Evolutionary conservation across 1,140 invertebrate genomes (phyloP).

Genomic region (Tenebrio molitor): DNA sequence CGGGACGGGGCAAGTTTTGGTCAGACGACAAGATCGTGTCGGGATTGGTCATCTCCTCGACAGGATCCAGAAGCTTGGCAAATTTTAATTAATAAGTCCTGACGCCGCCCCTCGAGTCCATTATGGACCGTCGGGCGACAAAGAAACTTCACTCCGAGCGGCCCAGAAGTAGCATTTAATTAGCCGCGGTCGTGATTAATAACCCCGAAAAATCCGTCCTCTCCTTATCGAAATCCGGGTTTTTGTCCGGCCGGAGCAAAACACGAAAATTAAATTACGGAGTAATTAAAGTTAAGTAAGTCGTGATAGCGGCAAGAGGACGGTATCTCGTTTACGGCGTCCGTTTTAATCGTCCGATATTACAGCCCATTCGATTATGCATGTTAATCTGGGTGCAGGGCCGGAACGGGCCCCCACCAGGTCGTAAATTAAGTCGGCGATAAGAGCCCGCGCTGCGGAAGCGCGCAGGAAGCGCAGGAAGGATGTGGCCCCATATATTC

Average conservation of each 20-base stretch:
- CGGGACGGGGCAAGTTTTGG: too few relatives aligned
- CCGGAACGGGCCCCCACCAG: background rate
- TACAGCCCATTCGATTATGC: conserved; percentile 33
- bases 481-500: conserved; percentile 50
- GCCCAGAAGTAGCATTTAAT: too few relatives aligned
- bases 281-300: conserved; percentile 35
- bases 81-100: too few relatives aligned
- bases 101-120: too few relatives aligned
- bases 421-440: conserved; percentile 46
- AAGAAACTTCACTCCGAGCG: too few relatives aligned
- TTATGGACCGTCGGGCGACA: too few relatives aligned
- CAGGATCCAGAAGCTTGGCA: too few relatives aligned
- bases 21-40: too few relatives aligned
- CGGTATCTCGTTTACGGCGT: conserved; percentile 11
- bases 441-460: conserved; percentile 46
- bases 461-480: conserved; percentile 47
- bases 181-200: too few relatives aligned
- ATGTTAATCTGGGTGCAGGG: conserved; percentile 12
- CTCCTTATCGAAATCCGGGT: conserved; percentile 21
- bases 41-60: too few relatives aligned
- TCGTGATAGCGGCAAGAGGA: conserved; percentile 19
- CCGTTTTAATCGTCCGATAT: background rate
- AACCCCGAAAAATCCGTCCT: too few relatives aligned
- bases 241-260: conserved; percentile 15
- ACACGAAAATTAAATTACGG: conserved; percentile 30